Base-by-base conservation (phyloP, 2,888 invertebrate genomes). In the Protophormia terraenovae region DNA sequence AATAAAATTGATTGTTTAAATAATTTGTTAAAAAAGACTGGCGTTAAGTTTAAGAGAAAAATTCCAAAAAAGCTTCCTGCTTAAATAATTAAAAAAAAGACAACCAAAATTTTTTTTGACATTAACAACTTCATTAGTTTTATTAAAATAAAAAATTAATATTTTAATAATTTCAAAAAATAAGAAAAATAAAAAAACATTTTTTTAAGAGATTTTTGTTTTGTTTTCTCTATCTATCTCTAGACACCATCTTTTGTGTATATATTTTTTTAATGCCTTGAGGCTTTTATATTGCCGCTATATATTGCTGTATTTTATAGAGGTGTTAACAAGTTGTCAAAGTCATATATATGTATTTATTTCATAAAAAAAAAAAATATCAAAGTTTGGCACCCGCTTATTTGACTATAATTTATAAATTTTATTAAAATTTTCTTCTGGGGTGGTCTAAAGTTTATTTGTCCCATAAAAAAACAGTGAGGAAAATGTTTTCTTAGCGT, bases 261-360 rank as follows among this genome's bases (percentile, higher is more conserved):
- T 16, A 16, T 16, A 35, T 35, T 60, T 1, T 22, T 5, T 64
- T 24, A 38, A 53, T 14, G 24, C 53, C 53, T 53, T 24, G 14
- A 53, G 53, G 53, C 53, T 14, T n/a, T n/a, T n/a, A 27, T 50
- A 22, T 19, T 22, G 22, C 50, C 10, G 50, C 10, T 50, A 22
- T 22, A 53, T n/a, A n/a, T n/a, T n/a, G n/a, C 53, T 24, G 22
- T 38, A 8, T 53, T 58, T 72, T 72, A 41, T 41, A 58, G 24
- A 16, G 27, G n/a, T 55, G 71, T 71, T 71, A 50, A 73, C 73
- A 62, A 62, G 75, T 22, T 76, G 55, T 41, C 75, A 38, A 38
- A 66, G 50, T 53, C 41, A 41, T 22, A 16, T 5, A 32, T 8
- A 32, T 16, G 38, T 22, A 29, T 12, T 50, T 16, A 41, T 35